phyloP scores from a whole-genome alignment of 2,113 vertebrate species.

The Agelaius phoeniceus region DNA sequence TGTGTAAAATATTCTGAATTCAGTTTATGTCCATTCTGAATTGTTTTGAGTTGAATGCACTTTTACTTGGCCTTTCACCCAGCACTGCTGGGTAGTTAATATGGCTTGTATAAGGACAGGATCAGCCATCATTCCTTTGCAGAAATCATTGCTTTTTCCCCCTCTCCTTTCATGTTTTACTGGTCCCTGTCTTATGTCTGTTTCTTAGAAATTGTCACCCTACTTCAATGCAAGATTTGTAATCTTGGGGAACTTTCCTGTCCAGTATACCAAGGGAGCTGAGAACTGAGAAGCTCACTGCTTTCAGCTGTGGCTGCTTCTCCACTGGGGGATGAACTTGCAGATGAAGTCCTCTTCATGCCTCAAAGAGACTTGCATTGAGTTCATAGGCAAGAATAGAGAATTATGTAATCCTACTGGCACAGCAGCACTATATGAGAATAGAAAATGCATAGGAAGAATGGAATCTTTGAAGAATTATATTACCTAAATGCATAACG shows the following conservation, averaged over 20 bases:
- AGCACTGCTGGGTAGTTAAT: neutral
- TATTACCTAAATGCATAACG: slow-evolving; percentile 26
- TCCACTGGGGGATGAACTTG: neutral
- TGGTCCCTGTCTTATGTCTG: neutral
- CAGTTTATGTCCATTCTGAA: neutral
- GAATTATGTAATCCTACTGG: slow-evolving; percentile 15
- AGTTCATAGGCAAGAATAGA: neutral
- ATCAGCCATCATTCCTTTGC: neutral
- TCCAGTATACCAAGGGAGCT: neutral
- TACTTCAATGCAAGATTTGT: neutral
- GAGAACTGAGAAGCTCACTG: neutral
- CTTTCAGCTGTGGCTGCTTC: neutral
- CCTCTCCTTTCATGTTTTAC: neutral
- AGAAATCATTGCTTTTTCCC: neutral
- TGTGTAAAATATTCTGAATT: neutral
- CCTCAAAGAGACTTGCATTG: neutral
- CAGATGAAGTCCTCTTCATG: neutral
- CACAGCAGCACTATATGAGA: neutral
- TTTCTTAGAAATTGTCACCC: neutral
- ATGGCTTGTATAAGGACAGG: neutral
- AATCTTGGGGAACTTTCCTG: neutral
- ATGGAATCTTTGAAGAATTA: slow-evolving; percentile 25
- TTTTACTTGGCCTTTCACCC: neutral
- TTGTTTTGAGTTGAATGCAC: neutral
- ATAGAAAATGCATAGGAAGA: slow-evolving; percentile 14